Base-by-base conservation (phyloP, 2,797 vertebrate species). In the Sebastes taczanowskii region DNA sequence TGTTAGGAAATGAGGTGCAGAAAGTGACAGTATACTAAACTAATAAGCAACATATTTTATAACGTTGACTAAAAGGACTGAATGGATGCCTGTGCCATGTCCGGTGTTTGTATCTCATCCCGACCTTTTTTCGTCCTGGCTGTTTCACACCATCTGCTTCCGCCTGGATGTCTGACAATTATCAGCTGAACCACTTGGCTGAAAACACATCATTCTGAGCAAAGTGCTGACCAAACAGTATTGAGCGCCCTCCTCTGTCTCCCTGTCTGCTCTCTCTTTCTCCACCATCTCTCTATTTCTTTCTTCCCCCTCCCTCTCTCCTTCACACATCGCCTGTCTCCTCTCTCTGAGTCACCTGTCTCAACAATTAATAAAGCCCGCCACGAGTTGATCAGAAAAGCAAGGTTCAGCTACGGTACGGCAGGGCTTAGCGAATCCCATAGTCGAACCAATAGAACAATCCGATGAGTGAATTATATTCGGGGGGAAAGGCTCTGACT, bases 151-250 rank as follows among this genome's bases (percentile, higher is more conserved):
- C 84, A 79, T 83, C 78, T 88, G 84, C 58, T 71, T 74, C 77
- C 34, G 66, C 27, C 69, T 81, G 74, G 81, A 86, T 32, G 68
- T 71, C 52, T 74, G 70, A 83, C 71, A 88, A 69, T 75, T 78
- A 82, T 81, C 74, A 59, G 67, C 66, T 22, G 35, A 88, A 71
- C 68, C 35, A 63, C 80, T 86, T 81, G 79, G 78, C 73, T 59
- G 52, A 77, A 69, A 85, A 75, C 80, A 9, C 61, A 34, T 55
- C 27, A 23, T 63, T 83, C 63, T 75, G 71, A 64, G 59, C 70
- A 79, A 83, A 82, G 66, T 68, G 74, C 82, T 88, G 87, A 89
- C 60, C 70, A 60, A 71, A 70, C 74, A 63, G 23, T 77, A 77
- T 70, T 27, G 29, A 66, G 35, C 4, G 13, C 71, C 69, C 81